Evolutionary conservation across 2,113 vertebrate genomes (phyloP).

Genomic region (Pelobates fuscus): DNA sequence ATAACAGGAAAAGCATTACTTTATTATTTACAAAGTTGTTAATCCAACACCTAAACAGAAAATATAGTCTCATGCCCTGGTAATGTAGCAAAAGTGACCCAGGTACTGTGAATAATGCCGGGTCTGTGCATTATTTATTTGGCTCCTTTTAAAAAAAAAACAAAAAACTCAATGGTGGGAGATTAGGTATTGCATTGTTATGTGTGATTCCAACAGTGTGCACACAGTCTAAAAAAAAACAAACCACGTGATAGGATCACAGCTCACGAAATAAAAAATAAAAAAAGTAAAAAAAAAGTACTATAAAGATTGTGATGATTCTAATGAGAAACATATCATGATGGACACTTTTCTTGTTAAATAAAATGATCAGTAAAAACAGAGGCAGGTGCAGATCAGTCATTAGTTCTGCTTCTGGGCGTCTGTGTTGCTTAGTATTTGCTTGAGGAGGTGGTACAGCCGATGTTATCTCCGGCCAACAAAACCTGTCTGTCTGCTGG

Average conservation of each 20-base stretch:
- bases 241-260: conserved; percentile 38
- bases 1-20: not conserved
- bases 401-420: conserved; percentile 34
- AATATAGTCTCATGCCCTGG: not conserved
- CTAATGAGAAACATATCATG: not conserved
- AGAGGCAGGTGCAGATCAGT: conserved; percentile 28
- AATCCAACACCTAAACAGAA: conserved; percentile 3
- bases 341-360: conserved; percentile 34
- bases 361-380: conserved; percentile 42
- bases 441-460: not conserved
- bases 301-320: conserved; percentile 44
- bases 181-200: conserved; percentile 7
- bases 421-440: not conserved
- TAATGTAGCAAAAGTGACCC: conserved; percentile 7
- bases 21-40: conserved; percentile 40
- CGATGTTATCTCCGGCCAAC: conserved; percentile 77
- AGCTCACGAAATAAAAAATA: conserved; percentile 51
- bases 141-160: not conserved
- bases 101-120: conserved; percentile 9
- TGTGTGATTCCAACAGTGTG: conserved; percentile 35
- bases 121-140: conserved; percentile 28
- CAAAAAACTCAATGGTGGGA: not conserved
- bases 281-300: conserved; percentile 48
- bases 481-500: conserved; percentile 69
- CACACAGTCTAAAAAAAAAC: conserved; percentile 25